These are phyloP conservation scores for Parapristionchus giblindavisi DNA, from an alignment of 2,888 invertebrate species.

Conservation along the genomic window DNA sequence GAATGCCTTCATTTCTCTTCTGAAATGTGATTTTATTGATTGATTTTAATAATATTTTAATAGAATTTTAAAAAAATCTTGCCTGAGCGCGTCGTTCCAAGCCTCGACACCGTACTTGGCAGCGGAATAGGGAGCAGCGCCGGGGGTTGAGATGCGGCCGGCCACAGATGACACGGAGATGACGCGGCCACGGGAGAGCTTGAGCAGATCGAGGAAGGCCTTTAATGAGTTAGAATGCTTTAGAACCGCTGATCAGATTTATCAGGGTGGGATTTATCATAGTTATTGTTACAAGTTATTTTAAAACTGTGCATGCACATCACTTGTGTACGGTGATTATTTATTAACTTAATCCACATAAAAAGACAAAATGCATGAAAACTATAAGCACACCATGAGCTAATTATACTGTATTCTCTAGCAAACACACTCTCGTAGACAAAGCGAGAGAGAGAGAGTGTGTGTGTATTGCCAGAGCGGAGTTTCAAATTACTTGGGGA, in stretches of 20 bases:
- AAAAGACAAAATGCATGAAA: too few relatives aligned
- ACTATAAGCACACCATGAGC: too few relatives aligned
- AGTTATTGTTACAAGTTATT: too few relatives aligned
- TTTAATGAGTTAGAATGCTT: constrained; percentile 34
- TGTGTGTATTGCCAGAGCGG: too few relatives aligned
- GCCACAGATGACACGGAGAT: constrained; percentile 70
- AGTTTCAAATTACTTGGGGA: background rate
- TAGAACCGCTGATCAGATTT: too few relatives aligned
- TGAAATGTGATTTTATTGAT: background rate
- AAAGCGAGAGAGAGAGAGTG: too few relatives aligned
- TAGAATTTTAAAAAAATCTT: background rate
- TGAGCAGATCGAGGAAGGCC: constrained; percentile 51
- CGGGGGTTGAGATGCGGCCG: constrained; percentile 48
- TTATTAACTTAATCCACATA: too few relatives aligned
- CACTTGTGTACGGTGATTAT: too few relatives aligned
- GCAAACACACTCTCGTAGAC: too few relatives aligned
- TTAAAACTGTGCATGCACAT: too few relatives aligned
- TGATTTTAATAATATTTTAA: background rate
- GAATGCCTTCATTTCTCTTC: constrained; percentile 45
- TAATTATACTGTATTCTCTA: too few relatives aligned
- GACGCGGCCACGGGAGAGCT: constrained; percentile 67
- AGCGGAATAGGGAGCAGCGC: constrained; percentile 43
- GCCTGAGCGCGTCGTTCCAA: constrained; percentile 51
- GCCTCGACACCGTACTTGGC: constrained; percentile 53
- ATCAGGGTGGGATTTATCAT: too few relatives aligned